phyloP scores from a whole-genome alignment of 2,888 invertebrate species.

The Pachymerium ferrugineum region DNA sequence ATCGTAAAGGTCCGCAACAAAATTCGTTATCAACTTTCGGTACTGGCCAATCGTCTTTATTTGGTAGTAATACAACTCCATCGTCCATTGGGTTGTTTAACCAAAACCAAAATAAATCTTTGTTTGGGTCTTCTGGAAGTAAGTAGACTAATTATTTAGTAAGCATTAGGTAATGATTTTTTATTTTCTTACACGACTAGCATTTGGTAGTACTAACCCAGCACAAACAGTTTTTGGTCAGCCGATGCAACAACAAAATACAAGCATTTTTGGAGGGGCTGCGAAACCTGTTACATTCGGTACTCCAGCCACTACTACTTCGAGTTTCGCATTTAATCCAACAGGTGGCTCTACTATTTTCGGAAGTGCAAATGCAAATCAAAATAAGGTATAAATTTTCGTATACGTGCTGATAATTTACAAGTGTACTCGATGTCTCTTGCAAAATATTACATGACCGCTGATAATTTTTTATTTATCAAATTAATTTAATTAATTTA shows the following conservation, averaged over 20 bases:
- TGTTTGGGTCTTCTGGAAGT: slow-evolving; percentile 50
- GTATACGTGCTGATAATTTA: too few species aligned
- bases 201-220: background rate
- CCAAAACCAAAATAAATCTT: slow-evolving; percentile 53
- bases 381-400: background rate
- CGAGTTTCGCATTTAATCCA: background rate
- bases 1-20: slow-evolving; percentile 68
- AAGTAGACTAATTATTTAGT: background rate
- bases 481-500: background rate
- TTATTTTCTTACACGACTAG: slow-evolving; percentile 25
- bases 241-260: background rate
- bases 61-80: slow-evolving; percentile 37
- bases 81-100: slow-evolving; percentile 39
- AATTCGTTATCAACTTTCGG: slow-evolving; percentile 40
- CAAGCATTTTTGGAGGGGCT: too few species aligned
- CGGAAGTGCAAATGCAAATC: background rate
- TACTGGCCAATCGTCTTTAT: slow-evolving; percentile 36
- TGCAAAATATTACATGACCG: too few species aligned
- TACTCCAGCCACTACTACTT: slow-evolving; percentile 35
- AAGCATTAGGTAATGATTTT: background rate
- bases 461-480: too few species aligned
- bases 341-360: background rate
- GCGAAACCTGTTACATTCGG: slow-evolving; percentile 41
- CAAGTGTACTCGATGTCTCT: too few species aligned
- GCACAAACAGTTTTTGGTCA: background rate